A percentile compares a stretch with the other conserved stretches of the same genome.
phyloP scores from a whole-genome alignment of 2,113 vertebrate genomes.

The Mesitornis unicolor region DNA sequence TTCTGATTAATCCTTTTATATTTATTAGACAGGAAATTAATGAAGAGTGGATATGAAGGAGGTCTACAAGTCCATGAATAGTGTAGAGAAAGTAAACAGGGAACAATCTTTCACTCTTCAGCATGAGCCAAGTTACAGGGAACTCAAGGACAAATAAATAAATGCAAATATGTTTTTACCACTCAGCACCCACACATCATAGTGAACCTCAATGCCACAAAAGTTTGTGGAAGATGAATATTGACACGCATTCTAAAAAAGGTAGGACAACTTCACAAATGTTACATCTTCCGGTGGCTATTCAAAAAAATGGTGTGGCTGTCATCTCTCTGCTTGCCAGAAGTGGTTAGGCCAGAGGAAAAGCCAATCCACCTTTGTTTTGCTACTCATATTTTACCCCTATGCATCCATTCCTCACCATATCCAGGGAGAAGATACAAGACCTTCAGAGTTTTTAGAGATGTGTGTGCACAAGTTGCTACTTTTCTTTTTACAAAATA shows the following conservation, averaged over 20 bases:
- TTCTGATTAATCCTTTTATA: background rate
- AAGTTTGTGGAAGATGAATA: background rate
- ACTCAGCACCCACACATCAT: background rate
- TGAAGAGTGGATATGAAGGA: background rate
- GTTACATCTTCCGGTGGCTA: background rate
- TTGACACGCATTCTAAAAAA: background rate
- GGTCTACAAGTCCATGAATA: background rate
- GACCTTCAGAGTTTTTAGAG: background rate
- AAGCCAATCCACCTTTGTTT: background rate
- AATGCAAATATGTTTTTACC: background rate
- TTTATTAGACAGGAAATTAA: background rate
- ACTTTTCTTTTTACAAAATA: conserved; percentile 11
- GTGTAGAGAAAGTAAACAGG: background rate
- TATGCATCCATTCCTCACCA: background rate
- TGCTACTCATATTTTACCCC: background rate
- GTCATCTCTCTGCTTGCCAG: background rate
- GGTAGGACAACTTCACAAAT: background rate
- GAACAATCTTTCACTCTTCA: background rate
- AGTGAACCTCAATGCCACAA: background rate
- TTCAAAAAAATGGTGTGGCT: background rate
- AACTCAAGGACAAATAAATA: background rate
- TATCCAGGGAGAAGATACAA: background rate
- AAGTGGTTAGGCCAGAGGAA: background rate
- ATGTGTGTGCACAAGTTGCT: background rate
- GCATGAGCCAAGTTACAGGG: background rate